Conservation (phyloP, 2,888 invertebrate genomes). For the Alcis repandata region DNA sequence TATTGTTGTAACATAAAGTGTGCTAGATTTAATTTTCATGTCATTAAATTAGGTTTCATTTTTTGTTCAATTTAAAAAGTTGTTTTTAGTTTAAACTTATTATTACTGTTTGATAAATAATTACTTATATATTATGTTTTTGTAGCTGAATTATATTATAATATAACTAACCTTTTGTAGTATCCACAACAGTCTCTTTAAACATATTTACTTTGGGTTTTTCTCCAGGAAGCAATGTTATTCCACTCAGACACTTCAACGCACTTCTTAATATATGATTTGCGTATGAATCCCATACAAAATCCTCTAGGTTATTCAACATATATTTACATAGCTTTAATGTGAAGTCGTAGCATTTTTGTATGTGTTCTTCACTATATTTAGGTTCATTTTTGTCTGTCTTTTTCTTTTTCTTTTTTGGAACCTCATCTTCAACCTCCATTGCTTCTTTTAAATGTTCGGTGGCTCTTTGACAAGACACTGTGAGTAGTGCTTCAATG, state of each 20-base stretch:
- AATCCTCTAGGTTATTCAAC: constrained; percentile 94
- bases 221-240: constrained; percentile 84
- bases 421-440: constrained; percentile 57
- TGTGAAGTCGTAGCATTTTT: constrained; percentile 88
- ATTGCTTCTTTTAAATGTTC: constrained; percentile 61
- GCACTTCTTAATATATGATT: constrained; percentile 92
- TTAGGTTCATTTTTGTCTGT: constrained; percentile 54
- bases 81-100: too few species aligned
- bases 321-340: constrained; percentile 91
- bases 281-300: constrained; percentile 91
- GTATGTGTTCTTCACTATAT: constrained; percentile 79
- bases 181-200: constrained; percentile 58
- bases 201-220: constrained; percentile 77
- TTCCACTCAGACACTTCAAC: constrained; percentile 90
- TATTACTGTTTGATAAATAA: too few species aligned
- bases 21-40: too few species aligned
- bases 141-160: too few species aligned
- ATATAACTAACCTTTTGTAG: constrained; percentile 59
- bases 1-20: too few species aligned
- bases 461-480: constrained; percentile 85
- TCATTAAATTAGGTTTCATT: too few species aligned
- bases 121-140: too few species aligned
- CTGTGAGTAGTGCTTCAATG: constrained; percentile 89
- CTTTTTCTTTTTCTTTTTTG: constrained; percentile 71
- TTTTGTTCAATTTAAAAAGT: too few species aligned